A percentile compares a stretch with the other conserved stretches of the same genome.
phyloP scores from a whole-genome alignment of 1,140 invertebrate species.

The Procambarus clarkii region DNA sequence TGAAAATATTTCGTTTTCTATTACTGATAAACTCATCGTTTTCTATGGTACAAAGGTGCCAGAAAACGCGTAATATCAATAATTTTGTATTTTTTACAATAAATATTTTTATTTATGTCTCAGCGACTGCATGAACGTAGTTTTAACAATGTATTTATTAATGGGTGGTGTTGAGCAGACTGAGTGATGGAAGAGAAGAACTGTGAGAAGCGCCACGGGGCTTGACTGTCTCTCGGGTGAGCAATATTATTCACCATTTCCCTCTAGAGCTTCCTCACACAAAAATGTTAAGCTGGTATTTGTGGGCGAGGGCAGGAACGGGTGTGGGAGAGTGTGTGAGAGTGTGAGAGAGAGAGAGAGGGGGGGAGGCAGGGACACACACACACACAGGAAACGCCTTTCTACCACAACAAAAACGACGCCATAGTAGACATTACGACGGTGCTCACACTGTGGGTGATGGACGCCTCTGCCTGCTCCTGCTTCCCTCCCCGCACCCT shows the following conservation, averaged over 20 bases:
- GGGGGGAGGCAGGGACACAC: not conserved
- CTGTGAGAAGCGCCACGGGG: not conserved
- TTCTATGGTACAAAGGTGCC: not conserved
- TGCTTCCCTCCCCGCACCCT: not conserved
- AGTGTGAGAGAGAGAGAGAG: not conserved
- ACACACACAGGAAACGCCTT: not conserved
- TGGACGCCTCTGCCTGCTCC: not conserved
- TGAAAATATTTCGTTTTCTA: too few relatives aligned
- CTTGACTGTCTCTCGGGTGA: not conserved
- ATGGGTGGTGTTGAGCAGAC: too few relatives aligned
- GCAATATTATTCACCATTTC: not conserved
- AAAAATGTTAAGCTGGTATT: not conserved
- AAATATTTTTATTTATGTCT: not conserved
- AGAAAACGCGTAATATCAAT: not conserved
- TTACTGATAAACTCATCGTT: not conserved
- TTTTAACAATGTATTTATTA: too few relatives aligned
- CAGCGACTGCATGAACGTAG: not conserved
- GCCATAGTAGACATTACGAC: not conserved
- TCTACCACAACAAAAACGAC: slow-evolving; percentile 13
- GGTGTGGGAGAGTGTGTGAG: not conserved
- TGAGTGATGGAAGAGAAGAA: too few relatives aligned
- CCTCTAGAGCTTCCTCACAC: not conserved
- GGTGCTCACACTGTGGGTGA: not conserved
- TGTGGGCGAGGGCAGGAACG: not conserved
- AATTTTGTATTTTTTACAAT: not conserved